phyloP scores from a whole-genome alignment of 2,113 vertebrate genomes.

The Campylorhamphus procurvoides region DNA sequence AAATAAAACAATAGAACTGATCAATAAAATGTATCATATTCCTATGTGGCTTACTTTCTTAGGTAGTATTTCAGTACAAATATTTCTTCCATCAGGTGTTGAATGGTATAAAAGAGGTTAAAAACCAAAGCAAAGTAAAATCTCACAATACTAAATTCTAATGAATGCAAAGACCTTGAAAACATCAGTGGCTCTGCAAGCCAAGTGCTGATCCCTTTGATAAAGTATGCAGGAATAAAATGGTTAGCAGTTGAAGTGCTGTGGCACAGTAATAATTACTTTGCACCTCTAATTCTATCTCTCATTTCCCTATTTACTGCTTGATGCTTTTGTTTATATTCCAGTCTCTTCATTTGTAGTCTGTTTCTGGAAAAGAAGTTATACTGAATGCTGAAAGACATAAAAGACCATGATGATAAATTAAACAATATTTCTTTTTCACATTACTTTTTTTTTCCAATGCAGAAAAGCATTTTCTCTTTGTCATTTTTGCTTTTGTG shows the following conservation, averaged over 20 bases:
- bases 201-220: constrained; percentile 29
- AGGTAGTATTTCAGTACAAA: background rate
- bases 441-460: background rate
- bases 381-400: background rate
- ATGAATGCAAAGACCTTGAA: constrained; percentile 72
- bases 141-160: constrained; percentile 48
- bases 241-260: constrained; percentile 9
- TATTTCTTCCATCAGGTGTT: background rate
- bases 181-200: constrained; percentile 38
- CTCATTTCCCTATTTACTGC: constrained; percentile 15
- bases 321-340: constrained; percentile 58
- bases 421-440: constrained; percentile 9
- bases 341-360: constrained; percentile 28
- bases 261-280: constrained; percentile 5
- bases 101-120: constrained; percentile 34
- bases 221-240: constrained; percentile 43
- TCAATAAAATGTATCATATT: background rate
- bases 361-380: background rate
- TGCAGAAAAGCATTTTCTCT: background rate
- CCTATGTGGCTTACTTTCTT: background rate
- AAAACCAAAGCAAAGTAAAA: background rate
- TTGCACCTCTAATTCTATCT: constrained; percentile 16
- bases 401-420: constrained; percentile 17
- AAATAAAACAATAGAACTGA: background rate
- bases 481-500: background rate